Evolutionary conservation across 1,140 invertebrate genomes (phyloP).

Genomic region (Lutraria rhynchaena): DNA sequence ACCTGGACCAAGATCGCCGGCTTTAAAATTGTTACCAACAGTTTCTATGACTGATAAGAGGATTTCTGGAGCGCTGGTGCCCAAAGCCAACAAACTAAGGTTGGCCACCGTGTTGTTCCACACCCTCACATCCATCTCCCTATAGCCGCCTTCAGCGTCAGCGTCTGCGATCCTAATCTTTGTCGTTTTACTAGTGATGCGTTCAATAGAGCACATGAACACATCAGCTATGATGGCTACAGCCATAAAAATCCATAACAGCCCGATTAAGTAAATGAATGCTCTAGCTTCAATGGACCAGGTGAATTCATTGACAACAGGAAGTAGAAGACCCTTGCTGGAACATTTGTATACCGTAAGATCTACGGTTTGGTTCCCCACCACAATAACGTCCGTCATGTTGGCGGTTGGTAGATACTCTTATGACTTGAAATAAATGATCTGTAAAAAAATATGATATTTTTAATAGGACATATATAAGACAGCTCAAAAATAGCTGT

Average conservation of each 20-base stretch:
- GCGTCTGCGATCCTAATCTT: slow-evolving; percentile 82
- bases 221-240: slow-evolving; percentile 86
- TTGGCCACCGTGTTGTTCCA: slow-evolving; percentile 89
- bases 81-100: slow-evolving; percentile 87
- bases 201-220: slow-evolving; percentile 87
- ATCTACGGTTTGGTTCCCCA: slow-evolving; percentile 59
- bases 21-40: slow-evolving; percentile 83
- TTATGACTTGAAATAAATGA: no score
- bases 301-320: slow-evolving; percentile 84
- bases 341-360: slow-evolving; percentile 81
- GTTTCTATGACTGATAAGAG: slow-evolving; percentile 87
- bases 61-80: slow-evolving; percentile 87
- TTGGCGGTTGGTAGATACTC: neutral
- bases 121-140: slow-evolving; percentile 80
- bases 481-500: no score
- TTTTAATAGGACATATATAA: no score
- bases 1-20: slow-evolving; percentile 86
- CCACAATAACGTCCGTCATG: slow-evolving; percentile 27
- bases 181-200: slow-evolving; percentile 86
- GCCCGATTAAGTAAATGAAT: slow-evolving; percentile 84
- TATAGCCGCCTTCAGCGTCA: slow-evolving; percentile 66
- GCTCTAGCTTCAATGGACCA: slow-evolving; percentile 83
- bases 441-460: no score
- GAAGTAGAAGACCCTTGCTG: slow-evolving; percentile 83
- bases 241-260: slow-evolving; percentile 85